A percentile compares a stretch with the other conserved stretches of the same genome.
phyloP scores from a whole-genome alignment of 1,140 invertebrate genomes.

The Nephila pilipes region DNA sequence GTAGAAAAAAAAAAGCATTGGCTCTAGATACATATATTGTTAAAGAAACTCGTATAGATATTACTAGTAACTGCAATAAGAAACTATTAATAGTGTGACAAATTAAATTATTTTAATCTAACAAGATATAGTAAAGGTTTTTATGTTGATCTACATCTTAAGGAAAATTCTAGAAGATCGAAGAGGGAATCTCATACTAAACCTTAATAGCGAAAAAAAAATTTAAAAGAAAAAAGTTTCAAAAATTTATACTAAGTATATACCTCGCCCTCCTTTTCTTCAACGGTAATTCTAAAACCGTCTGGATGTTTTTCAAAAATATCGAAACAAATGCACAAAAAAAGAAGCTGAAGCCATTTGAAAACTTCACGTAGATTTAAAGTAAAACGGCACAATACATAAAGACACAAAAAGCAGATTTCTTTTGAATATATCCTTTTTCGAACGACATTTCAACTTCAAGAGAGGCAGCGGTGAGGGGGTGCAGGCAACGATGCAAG shows the following conservation, averaged over 20 bases:
- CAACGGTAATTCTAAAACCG: neutral
- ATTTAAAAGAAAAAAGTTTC: neutral
- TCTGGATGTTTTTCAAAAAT: neutral
- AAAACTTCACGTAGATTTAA: conserved; percentile 2
- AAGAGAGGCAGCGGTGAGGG: neutral
- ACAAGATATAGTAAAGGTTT: too few relatives aligned
- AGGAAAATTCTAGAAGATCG: too few relatives aligned
- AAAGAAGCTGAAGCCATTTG: neutral
- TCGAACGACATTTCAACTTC: neutral
- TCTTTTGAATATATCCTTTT: conserved; percentile 31
- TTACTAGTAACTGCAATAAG: too few relatives aligned
- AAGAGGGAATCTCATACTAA: too few relatives aligned
- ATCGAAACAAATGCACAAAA: neutral
- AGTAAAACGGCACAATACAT: neutral
- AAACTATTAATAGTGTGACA: too few relatives aligned
- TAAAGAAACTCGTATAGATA: too few relatives aligned
- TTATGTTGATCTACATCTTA: too few relatives aligned
- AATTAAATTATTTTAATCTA: too few relatives aligned
- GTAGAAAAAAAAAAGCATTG: too few relatives aligned
- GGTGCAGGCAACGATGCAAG: neutral
- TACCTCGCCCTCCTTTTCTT: neutral
- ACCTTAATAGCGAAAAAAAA: neutral
- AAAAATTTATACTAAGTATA: neutral
- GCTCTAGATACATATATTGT: too few relatives aligned
- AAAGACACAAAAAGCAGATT: neutral